A percentile compares a stretch with the other conserved stretches of the same genome.
These are phyloP conservation scores for Dione juno DNA, from an alignment of 2,888 invertebrate genomes.

Conservation along the genomic window DNA sequence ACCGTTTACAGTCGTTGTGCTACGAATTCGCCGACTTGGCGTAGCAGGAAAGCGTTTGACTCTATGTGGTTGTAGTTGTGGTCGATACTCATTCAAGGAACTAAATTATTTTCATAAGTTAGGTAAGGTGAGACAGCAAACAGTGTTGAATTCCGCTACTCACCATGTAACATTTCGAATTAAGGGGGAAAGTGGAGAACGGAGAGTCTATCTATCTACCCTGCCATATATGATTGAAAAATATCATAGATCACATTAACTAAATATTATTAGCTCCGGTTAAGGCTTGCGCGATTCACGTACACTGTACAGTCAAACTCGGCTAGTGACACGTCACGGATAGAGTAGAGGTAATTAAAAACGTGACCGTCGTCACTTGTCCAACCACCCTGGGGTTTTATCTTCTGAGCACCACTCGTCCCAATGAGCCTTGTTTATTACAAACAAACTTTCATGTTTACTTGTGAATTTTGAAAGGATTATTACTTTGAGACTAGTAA, in stretches of 20 bases:
- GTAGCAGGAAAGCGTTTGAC: too few relatives aligned
- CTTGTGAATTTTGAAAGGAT: slow-evolving; percentile 33
- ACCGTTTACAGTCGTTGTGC: too few relatives aligned
- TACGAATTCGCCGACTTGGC: too few relatives aligned
- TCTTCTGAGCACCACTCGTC: slow-evolving; percentile 71
- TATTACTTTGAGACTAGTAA: slow-evolving; percentile 25
- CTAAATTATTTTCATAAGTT: too few relatives aligned
- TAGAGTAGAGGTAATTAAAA: slow-evolving; percentile 80
- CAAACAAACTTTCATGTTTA: slow-evolving; percentile 52
- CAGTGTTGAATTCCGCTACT: too few relatives aligned
- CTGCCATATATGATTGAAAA: background rate
- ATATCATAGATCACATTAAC: background rate
- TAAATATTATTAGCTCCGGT: background rate
- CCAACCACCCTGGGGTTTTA: slow-evolving; percentile 73
- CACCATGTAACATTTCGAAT: too few relatives aligned
- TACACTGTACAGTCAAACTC: slow-evolving; percentile 47
- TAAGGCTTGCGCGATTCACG: slow-evolving; percentile 1
- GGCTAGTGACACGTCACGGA: slow-evolving; percentile 71
- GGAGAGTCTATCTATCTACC: too few relatives aligned
- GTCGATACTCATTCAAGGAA: too few relatives aligned
- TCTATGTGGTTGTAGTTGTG: too few relatives aligned
- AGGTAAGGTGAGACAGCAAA: too few relatives aligned
- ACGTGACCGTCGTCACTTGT: slow-evolving; percentile 83
- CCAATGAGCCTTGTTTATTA: slow-evolving; percentile 71
- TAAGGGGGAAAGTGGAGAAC: too few relatives aligned